These are phyloP conservation scores for Pectinophora gossypiella DNA, from an alignment of 1,140 invertebrate species.

Conservation along the genomic window DNA sequence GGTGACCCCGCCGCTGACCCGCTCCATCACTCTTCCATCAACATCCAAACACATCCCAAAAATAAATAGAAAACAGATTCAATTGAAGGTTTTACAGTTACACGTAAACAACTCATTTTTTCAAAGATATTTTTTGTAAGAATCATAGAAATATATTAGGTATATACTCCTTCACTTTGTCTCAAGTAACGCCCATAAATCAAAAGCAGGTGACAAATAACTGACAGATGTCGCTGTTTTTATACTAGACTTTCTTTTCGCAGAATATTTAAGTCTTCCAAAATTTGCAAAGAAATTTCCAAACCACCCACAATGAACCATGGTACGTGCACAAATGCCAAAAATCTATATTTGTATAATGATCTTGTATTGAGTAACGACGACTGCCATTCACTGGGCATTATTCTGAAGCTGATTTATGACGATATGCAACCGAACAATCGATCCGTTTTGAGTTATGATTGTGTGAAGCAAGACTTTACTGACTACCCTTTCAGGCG, in stretches of 20 bases:
- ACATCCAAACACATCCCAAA: slow-evolving; percentile 4
- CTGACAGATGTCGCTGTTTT: slow-evolving; percentile 32
- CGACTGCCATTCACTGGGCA: slow-evolving; percentile 40
- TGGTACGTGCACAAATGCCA: slow-evolving; percentile 63
- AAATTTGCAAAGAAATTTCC: slow-evolving; percentile 41
- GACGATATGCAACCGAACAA: slow-evolving; percentile 66
- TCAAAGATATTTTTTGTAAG: not conserved
- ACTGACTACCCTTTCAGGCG: slow-evolving; percentile 60
- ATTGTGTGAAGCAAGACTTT: slow-evolving; percentile 38
- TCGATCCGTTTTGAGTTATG: slow-evolving; percentile 61
- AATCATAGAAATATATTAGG: no score
- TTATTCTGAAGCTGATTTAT: slow-evolving; percentile 64
- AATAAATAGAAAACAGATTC: not conserved
- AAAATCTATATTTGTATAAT: slow-evolving; percentile 74
- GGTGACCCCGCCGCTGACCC: slow-evolving; percentile 59
- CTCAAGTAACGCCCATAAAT: slow-evolving; percentile 17
- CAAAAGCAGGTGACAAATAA: slow-evolving; percentile 51
- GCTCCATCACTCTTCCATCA: slow-evolving; percentile 64
- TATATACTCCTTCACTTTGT: no score
- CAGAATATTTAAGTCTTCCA: slow-evolving; percentile 37
- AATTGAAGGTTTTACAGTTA: not conserved
- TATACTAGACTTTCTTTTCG: slow-evolving; percentile 59
- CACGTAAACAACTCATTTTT: not conserved
- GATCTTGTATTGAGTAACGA: slow-evolving; percentile 64
- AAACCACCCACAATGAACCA: slow-evolving; percentile 54